Conservation (phyloP, 2,888 invertebrate species). For the Cerceris ruficornis region DNA sequence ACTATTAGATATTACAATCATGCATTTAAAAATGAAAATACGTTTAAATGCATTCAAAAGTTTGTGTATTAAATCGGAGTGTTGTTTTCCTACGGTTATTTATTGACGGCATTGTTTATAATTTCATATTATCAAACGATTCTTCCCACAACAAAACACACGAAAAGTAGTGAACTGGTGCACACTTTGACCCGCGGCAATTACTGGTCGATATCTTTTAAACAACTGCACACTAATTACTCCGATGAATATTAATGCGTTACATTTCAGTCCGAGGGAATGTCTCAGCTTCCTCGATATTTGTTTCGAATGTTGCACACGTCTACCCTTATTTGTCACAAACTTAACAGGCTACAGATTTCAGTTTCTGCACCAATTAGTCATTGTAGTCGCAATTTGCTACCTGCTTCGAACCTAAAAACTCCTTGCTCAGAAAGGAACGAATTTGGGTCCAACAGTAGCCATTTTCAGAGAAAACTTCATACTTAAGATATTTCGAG, state of each 20-base stretch:
- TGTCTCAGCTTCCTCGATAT: slow-evolving; percentile 33
- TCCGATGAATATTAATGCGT: slow-evolving; percentile 32
- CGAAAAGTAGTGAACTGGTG: no score
- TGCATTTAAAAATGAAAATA: no score
- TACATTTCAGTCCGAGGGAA: slow-evolving; percentile 24
- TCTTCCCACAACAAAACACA: no score
- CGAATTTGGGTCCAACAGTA: neutral
- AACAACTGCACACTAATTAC: slow-evolving; percentile 16
- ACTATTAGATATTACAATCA: no score
- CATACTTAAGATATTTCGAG: no score
- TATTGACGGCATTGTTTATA: no score
- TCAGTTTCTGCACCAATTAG: slow-evolving; percentile 49
- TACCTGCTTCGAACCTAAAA: slow-evolving; percentile 45
- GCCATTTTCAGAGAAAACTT: neutral
- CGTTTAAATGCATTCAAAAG: no score
- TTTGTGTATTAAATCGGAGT: no score
- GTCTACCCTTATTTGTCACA: slow-evolving; percentile 55
- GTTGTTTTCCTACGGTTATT: no score
- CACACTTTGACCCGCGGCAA: neutral
- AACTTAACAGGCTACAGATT: slow-evolving; percentile 46
- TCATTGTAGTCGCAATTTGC: slow-evolving; percentile 38
- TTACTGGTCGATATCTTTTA: neutral
- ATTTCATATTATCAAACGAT: no score
- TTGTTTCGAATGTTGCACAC: slow-evolving; percentile 28
- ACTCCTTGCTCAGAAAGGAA: neutral